These are phyloP conservation scores for Diadema setosum DNA, from an alignment of 35 echinoderm and acorn worm genomes.

Conservation along the genomic window DNA sequence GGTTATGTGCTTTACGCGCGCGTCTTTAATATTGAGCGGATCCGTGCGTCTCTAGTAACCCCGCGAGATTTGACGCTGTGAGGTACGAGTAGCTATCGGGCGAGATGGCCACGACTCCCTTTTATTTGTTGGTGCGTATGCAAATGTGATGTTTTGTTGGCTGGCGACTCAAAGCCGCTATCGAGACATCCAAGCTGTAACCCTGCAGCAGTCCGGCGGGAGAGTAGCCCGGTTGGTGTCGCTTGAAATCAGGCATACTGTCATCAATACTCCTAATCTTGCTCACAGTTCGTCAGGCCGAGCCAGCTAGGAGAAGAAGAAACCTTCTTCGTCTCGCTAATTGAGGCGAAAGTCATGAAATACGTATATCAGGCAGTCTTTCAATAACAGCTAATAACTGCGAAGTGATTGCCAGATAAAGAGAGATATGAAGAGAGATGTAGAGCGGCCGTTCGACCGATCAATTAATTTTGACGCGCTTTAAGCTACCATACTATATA, in stretches of 20 bases:
- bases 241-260: neutral
- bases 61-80: neutral
- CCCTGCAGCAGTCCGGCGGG: constrained; percentile 6
- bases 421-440: neutral
- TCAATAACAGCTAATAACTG: constrained; percentile 24
- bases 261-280: constrained; percentile 4
- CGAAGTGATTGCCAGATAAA: neutral
- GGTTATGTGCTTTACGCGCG: neutral
- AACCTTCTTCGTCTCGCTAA: neutral
- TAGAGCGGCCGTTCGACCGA: neutral
- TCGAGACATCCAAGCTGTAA: neutral
- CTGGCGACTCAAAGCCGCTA: constrained; percentile 1
- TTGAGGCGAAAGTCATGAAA: neutral
- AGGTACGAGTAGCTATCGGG: neutral
- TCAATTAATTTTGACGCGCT: constrained; percentile 25
- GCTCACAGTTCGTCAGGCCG: neutral
- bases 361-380: neutral
- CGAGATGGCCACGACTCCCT: neutral
- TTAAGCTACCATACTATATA: neutral
- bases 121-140: neutral
- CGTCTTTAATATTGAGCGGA: neutral
- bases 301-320: neutral
- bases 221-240: neutral
- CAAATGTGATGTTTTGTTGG: constrained; percentile 22
- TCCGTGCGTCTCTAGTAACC: neutral